Conservation (phyloP, 2,113 vertebrate genomes). For the Coturnix japonica region DNA sequence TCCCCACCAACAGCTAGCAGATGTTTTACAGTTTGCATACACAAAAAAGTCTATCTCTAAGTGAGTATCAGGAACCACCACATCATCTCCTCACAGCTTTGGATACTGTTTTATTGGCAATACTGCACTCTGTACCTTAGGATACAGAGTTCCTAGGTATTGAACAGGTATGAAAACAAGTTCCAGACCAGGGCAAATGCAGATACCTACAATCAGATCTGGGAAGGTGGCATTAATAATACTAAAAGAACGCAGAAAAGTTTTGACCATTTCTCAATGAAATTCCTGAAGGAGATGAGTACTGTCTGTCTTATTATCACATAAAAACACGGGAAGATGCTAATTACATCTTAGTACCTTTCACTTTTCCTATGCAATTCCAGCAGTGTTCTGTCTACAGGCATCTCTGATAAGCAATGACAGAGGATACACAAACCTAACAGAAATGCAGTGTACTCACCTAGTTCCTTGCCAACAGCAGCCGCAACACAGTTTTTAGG, state of each 20-base stretch:
- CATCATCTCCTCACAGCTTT: background rate
- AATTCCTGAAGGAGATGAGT: background rate
- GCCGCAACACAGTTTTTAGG: slow-evolving; percentile 91
- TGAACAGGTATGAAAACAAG: background rate
- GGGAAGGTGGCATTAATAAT: background rate
- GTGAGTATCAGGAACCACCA: background rate
- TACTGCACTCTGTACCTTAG: background rate
- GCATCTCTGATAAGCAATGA: background rate
- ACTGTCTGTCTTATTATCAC: background rate
- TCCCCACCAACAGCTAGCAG: background rate
- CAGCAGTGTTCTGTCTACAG: background rate
- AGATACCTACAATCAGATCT: background rate
- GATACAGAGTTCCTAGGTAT: background rate
- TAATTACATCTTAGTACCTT: background rate
- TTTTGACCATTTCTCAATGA: background rate
- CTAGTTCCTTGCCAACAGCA: slow-evolving; percentile 89
- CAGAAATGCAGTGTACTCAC: slow-evolving; percentile 76
- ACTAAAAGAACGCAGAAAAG: background rate
- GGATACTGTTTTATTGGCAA: background rate
- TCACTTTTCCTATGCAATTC: background rate
- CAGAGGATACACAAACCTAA: background rate
- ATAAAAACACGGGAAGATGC: background rate
- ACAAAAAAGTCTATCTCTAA: background rate
- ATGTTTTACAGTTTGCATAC: background rate
- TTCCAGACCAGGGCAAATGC: background rate